phyloP scores from a whole-genome alignment of 2,888 invertebrate species.

The Campoplex nolae region DNA sequence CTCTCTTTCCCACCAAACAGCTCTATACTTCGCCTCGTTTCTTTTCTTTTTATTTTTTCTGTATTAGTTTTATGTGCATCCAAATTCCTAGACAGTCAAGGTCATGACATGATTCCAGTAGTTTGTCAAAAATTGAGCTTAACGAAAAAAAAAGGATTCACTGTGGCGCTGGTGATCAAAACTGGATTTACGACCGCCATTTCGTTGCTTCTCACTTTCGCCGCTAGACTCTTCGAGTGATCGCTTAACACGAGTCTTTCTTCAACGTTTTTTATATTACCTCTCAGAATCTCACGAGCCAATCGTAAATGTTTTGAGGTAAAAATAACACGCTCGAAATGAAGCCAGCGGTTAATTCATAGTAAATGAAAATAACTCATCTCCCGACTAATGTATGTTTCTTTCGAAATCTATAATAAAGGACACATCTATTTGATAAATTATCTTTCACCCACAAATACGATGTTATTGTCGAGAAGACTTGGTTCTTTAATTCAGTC shows the following conservation, averaged over 20 bases:
- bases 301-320: constrained; percentile 14
- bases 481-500: constrained; percentile 16
- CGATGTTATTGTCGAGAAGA: constrained; percentile 16
- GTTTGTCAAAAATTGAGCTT: constrained; percentile 21
- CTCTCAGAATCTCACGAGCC: background rate
- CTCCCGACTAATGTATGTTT: background rate
- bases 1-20: background rate
- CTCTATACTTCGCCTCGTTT: constrained; percentile 9
- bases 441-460: constrained; percentile 2
- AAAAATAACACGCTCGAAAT: constrained; percentile 24
- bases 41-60: constrained; percentile 7
- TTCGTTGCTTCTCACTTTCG: constrained; percentile 9
- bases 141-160: background rate
- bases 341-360: background rate
- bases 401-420: background rate
- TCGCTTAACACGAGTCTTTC: background rate
- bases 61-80: constrained; percentile 40
- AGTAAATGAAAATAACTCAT: background rate
- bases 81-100: constrained; percentile 36
- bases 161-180: constrained; percentile 15
- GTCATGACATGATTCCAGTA: constrained; percentile 31
- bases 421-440: background rate
- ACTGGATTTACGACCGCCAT: constrained; percentile 18
- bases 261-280: constrained; percentile 4
- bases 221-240: constrained; percentile 10